These are phyloP conservation scores for Enteromius treurensis DNA, from an alignment of 2,797 vertebrate species.

Conservation along the genomic window DNA sequence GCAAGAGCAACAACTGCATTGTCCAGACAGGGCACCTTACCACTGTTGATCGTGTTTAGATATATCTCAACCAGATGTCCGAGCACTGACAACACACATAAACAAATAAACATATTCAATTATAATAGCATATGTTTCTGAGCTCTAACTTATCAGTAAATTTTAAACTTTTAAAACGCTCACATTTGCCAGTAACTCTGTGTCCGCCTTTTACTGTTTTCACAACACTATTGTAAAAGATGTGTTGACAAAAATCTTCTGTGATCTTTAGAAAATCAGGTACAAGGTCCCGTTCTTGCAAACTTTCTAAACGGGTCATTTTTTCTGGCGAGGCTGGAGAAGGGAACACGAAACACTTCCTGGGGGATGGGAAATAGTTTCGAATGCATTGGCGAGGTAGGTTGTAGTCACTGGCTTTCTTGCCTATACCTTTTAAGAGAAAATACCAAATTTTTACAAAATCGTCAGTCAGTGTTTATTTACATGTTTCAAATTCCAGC, in stretches of 20 bases:
- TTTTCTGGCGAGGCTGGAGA: slow-evolving; percentile 58
- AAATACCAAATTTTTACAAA: neutral
- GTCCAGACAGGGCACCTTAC: slow-evolving; percentile 66
- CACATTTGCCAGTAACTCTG: slow-evolving; percentile 61
- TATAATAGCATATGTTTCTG: neutral
- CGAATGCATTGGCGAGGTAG: slow-evolving; percentile 69
- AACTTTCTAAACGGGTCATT: slow-evolving; percentile 57
- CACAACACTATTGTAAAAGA: slow-evolving; percentile 54
- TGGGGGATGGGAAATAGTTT: slow-evolving; percentile 68
- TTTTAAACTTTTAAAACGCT: slow-evolving; percentile 23
- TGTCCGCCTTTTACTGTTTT: slow-evolving; percentile 67
- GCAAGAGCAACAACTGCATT: slow-evolving; percentile 64
- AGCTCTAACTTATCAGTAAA: neutral
- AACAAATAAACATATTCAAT: neutral
- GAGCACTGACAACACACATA: slow-evolving; percentile 61
- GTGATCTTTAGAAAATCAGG: slow-evolving; percentile 49
- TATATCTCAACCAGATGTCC: slow-evolving; percentile 63
- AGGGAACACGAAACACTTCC: slow-evolving; percentile 74
- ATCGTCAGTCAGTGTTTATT: neutral
- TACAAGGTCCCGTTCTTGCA: slow-evolving; percentile 55
- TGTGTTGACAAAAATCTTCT: slow-evolving; percentile 53
- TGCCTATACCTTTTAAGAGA: slow-evolving; percentile 30
- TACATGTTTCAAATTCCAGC: neutral
- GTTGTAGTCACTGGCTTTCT: slow-evolving; percentile 56
- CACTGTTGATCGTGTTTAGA: slow-evolving; percentile 64